Evolutionary conservation across 1,140 invertebrate genomes (phyloP), one percentile per base, ranked within the genome.

Genomic region (Bombus superbus): DNA sequence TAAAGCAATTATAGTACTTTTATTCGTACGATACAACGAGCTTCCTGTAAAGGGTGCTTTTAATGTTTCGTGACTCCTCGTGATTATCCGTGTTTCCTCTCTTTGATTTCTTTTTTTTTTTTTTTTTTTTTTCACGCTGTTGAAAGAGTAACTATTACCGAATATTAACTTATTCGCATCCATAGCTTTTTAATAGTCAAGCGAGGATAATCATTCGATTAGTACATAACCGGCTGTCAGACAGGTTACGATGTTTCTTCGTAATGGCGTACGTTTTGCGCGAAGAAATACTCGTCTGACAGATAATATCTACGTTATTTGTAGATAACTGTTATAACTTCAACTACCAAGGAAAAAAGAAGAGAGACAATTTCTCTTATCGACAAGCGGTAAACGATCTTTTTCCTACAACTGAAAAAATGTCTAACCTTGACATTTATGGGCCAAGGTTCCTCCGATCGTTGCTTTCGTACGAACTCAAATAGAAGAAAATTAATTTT

Each of bases 41-140:
- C 22, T 85, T 85, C 76, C 68, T 85, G 83, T 32, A 35, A 15
- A 53, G 35, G n/a, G 11, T 57, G 81, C 18, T 47, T 38, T 85
- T 85, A 79, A 80, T 80, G 72, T 85, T 79, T 85, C 83, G 79
- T 80, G 57, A 59, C 15, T 44, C 18, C 44, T 44, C 75, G 53
- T 9, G 74, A 69, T 42, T 25, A 72, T 9, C 18, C 32, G 42
- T 77, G 11, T n/a, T 47, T 42, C 18, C 18, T 59, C 13, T 15
- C 32, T 69, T 22, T 25, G 18, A 3, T n/a, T 9, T 32, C 32
- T 32, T 32, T 32, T 32, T 32, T 32, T 32, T 32, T 32, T 32
- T 32, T 0, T 32, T 32, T 32, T 32, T n/a, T 42, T 44, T n/a
- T 32, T 10, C 2, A 22, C 32, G 32, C 2, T 35, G 2, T 38